Evolutionary conservation across 2,888 invertebrate species (phyloP), one percentile per base, ranked within the genome.

Genomic region (Achlya flavicornis): DNA sequence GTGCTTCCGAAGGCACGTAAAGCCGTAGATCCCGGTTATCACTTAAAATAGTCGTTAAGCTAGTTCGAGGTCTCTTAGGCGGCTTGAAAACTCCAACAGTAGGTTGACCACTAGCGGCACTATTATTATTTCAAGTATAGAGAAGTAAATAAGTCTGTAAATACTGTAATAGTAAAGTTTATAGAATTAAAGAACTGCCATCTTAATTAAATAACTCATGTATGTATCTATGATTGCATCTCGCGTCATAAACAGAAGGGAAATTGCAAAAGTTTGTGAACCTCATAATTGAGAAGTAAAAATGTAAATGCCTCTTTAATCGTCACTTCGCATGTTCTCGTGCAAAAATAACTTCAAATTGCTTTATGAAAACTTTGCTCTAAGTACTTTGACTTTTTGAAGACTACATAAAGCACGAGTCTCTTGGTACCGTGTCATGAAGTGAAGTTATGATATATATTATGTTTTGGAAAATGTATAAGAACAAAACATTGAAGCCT

Each of bases 221-320:
- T 53, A 53, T 10, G n/a, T 2, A 8, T 53, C 0, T 19, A 10
- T 48, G 14, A 48, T 46, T 46, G n/a, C 7, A 16, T 5, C 16
- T 41, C 41, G 16, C 41, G 43, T 60, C 12, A 41, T 41, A 60
- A 60, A 60, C 16, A 35, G 4, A 26, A 41, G 19, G 8, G 3
- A 53, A 53, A 53, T 7, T 53, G 19, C 19, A 74, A 75, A 76
- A 74, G 71, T 70, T 77, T 75, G 19, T 70, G 70, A 75, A 70
- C 72, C 68, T 74, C 73, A 80, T 81, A 83, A 86, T 87, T 84
- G 79, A 86, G 86, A 81, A 78, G 79, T 87, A 85, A 85, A 84
- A 81, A 81, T 80, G 78, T 87, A 85, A 60, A 89, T 84, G 85
- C 82, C 67, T 76, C 81, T 84, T 85, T 90, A 88, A 91, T 91